Evolutionary conservation across 2,797 vertebrate genomes (phyloP).

Genomic region (Silurus lanzhouensis): DNA sequence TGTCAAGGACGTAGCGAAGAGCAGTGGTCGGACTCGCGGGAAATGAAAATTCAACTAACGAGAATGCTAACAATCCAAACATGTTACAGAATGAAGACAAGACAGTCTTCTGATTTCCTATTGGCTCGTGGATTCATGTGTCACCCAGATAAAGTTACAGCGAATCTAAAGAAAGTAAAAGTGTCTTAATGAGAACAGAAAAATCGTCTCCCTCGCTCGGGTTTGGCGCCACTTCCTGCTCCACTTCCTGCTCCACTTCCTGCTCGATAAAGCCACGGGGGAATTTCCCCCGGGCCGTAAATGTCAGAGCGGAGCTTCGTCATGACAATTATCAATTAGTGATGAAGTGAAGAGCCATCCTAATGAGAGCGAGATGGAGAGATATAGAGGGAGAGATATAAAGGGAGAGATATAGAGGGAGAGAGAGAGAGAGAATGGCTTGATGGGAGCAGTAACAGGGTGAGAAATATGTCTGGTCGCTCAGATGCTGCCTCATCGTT

Average conservation of each 20-base stretch:
- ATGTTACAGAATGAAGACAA: no score
- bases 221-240: neutral
- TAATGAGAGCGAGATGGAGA: neutral
- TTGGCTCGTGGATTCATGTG: neutral
- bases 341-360: conserved; percentile 16
- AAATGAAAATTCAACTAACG: neutral
- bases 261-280: neutral
- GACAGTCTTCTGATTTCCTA: neutral
- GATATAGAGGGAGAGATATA: neutral
- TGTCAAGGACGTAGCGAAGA: neutral
- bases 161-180: neutral
- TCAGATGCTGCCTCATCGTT: conserved; percentile 4
- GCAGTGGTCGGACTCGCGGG: neutral
- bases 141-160: neutral
- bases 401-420: neutral
- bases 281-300: neutral
- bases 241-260: no score
- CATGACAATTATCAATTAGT: neutral
- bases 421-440: neutral
- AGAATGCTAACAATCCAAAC: neutral
- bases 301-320: neutral
- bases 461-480: neutral
- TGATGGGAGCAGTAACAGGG: conserved; percentile 7
- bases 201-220: neutral
- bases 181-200: neutral